Base-by-base conservation (phyloP, 2,888 invertebrate species). In the Ptilodon capucinus region DNA sequence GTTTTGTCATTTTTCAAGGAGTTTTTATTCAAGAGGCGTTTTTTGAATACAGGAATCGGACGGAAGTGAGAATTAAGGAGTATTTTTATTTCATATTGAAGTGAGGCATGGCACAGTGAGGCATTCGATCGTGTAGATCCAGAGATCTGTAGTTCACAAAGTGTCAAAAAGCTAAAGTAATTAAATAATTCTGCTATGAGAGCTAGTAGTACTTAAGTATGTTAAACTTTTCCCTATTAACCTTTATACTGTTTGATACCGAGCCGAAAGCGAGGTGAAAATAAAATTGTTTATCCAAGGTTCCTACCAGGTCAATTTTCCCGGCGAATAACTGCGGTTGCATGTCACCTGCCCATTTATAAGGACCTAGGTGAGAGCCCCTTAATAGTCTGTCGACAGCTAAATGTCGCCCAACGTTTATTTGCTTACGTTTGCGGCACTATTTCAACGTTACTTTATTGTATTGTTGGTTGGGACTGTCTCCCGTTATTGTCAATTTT, bases 381-480 rank as follows among this genome's bases (percentile, higher is more conserved):
- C 84, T 85, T 91, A 88, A 90, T 88, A 90, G 89, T 74, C 86
- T 74, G 90, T 67, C 81, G 91, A 91, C 91, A 89, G 86, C 77
- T 81, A 86, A 89, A 88, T 90, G 91, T 91, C 91, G 84, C 82
- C 78, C 66, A 65, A 56, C 79, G 79, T 84, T 86, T 89, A 86
- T 86, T 84, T 80, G 79, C 76, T 75, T 75, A 79, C 75, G 61
- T 77, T 77, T 67, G 67, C 66, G 67, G 64, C 69, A 68, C 71
- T 78, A 79, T 80, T 78, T 81, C 76, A 60, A 77, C 69, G 72
- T 71, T 57, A 78, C 67, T 79, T 82, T 78, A 79, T 74, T 76
- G 66, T 72, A 52, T 53, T 62, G 52, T 41, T 40, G 42, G 56
- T n/a, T n/a, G 53, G 61, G 66, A 60, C 73, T 72, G 60, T 56